Percentiles rank a stretch among this genome's conserved stretches.
phyloP scores from a whole-genome alignment of 92 coral and sea anemone genomes.

The Heliopora coerulea region DNA sequence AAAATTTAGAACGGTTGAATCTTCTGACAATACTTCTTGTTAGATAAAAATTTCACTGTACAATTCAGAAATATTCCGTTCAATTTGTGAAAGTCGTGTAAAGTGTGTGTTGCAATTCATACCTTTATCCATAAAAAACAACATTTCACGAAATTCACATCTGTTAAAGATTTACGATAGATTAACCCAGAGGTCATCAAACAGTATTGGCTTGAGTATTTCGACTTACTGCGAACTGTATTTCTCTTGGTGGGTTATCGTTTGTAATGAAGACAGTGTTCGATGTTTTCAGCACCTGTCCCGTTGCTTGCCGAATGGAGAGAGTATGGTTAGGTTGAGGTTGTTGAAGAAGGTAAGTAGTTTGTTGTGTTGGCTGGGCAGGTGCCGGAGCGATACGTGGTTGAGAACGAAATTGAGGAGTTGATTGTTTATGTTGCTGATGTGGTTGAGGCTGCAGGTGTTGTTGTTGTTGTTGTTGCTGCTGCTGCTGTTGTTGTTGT shows the following conservation, averaged over 20 bases:
- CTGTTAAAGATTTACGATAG: not conserved
- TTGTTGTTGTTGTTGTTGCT: slow-evolving; percentile 19
- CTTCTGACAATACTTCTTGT: not conserved
- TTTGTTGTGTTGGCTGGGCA: slow-evolving; percentile 68
- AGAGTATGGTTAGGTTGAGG: slow-evolving; percentile 33
- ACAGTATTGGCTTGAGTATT: slow-evolving; percentile 33
- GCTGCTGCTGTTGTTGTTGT: slow-evolving; percentile 12
- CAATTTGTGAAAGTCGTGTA: not conserved
- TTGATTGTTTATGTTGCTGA: slow-evolving; percentile 22
- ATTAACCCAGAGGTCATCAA: not conserved
- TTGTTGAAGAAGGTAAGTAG: slow-evolving; percentile 36
- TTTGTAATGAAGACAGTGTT: slow-evolving; percentile 37
- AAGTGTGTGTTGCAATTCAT: not conserved
- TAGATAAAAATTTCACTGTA: slow-evolving; percentile 18
- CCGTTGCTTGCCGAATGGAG: slow-evolving; percentile 22
- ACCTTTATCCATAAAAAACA: not conserved
- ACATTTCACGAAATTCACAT: not conserved
- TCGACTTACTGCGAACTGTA: slow-evolving; percentile 36
- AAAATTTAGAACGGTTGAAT: not conserved
- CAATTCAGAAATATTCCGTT: slow-evolving; percentile 4
- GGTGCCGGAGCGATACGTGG: slow-evolving; percentile 98
- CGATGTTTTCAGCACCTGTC: slow-evolving; percentile 34
- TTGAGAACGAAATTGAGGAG: slow-evolving; percentile 77
- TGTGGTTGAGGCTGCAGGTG: slow-evolving; percentile 7
- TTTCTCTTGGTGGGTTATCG: slow-evolving; percentile 39